Conservation (phyloP, 2,888 invertebrate species). For the Pollenia griseotomentosa region DNA sequence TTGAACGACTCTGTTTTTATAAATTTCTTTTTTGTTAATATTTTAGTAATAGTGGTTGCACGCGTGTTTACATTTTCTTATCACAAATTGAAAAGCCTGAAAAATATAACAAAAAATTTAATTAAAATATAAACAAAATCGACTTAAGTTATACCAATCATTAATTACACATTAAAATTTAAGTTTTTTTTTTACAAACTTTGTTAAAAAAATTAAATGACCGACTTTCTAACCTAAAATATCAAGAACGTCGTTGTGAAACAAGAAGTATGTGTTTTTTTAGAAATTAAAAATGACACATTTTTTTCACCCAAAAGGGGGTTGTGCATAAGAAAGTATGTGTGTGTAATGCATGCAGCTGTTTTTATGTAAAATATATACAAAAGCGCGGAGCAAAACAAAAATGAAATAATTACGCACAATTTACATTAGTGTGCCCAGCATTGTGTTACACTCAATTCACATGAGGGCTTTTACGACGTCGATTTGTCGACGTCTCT, state of each 20-base stretch:
- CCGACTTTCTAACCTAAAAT: conserved; percentile 66
- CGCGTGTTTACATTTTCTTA: conserved; percentile 55
- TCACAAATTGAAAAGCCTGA: conserved; percentile 23
- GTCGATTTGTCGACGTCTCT: too few species aligned
- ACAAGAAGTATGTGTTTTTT: conserved; percentile 28
- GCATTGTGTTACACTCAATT: conserved; percentile 22
- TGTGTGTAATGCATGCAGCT: conserved; percentile 20
- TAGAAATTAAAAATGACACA: conserved; percentile 33
- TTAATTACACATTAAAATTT: background rate
- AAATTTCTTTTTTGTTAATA: conserved; percentile 4
- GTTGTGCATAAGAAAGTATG: background rate
- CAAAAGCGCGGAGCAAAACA: conserved; percentile 66
- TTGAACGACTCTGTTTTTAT: conserved; percentile 9
- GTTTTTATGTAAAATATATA: conserved; percentile 30
- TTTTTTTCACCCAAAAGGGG: conserved; percentile 1
- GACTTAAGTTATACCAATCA: background rate
- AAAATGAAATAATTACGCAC: conserved; percentile 30
- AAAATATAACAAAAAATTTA: conserved; percentile 2
- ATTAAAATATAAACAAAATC: background rate
- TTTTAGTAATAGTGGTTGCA: conserved; percentile 36
- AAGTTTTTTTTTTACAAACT: background rate
- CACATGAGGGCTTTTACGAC: too few species aligned
- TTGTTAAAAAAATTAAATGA: background rate
- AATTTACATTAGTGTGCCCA: conserved; percentile 44
- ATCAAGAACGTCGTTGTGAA: conserved; percentile 21